Evolutionary conservation across 2,888 invertebrate genomes (phyloP).

Genomic region (Dicyrtoma fusca): DNA sequence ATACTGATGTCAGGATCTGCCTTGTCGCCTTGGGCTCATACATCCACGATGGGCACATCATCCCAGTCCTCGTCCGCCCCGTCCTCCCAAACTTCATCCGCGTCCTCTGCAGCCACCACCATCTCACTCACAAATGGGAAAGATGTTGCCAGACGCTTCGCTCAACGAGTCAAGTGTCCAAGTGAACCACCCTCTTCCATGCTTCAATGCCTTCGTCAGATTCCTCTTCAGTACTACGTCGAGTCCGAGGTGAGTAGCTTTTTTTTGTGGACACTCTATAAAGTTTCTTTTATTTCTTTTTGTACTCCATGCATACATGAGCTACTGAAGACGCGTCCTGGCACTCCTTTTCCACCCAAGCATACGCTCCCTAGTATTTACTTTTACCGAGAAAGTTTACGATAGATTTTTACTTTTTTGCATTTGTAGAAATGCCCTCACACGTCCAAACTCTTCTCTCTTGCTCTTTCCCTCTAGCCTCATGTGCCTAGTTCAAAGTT

Average conservation of each 20-base stretch:
- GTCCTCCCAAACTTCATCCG: conserved; percentile 8
- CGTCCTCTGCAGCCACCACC: conserved; percentile 16
- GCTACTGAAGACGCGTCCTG: neutral
- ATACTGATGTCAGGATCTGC: conserved; percentile 78
- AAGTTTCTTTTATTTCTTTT: conserved; percentile 13
- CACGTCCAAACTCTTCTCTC: neutral
- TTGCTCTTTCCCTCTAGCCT: neutral
- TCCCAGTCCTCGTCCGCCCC: conserved; percentile 61
- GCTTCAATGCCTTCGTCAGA: conserved; percentile 55
- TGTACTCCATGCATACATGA: neutral
- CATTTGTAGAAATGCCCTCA: neutral
- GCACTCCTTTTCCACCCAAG: neutral
- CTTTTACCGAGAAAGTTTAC: neutral
- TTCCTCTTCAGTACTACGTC: conserved; percentile 53
- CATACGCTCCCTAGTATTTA: neutral
- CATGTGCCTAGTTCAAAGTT: conserved; percentile 16
- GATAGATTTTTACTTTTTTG: neutral
- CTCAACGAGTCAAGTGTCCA: conserved; percentile 52
- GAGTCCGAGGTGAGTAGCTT: conserved; percentile 52
- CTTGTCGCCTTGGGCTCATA: conserved; percentile 71
- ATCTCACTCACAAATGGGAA: conserved; percentile 52
- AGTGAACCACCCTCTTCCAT: conserved; percentile 53
- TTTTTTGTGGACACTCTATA: conserved; percentile 29
- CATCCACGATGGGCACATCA: conserved; percentile 61
- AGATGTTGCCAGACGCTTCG: conserved; percentile 59